Evolutionary conservation across 2,797 vertebrate species (phyloP), one percentile per base, ranked within the genome.

Genomic region (Decapterus maruadsi): DNA sequence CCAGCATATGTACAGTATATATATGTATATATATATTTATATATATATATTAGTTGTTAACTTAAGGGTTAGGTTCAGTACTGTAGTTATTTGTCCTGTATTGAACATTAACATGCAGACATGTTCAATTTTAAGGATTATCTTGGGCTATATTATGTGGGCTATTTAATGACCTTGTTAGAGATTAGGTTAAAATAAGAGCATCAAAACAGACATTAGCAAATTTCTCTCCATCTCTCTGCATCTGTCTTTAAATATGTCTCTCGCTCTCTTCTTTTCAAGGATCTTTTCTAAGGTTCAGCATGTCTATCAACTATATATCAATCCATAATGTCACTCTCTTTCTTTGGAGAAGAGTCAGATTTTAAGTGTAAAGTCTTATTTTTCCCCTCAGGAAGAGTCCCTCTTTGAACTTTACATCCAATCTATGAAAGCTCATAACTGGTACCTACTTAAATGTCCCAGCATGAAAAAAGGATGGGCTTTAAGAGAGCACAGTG

Each of bases 141-240:
- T 89, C 76, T 86, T 82, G 88, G 79, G 72, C 75, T 83, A 80
- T 75, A 71, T 88, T 84, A 86, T 80, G 76, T 84, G 78, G 83
- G 75, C 77, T 89, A 84, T 74, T 89, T 88, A 88, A 91, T 90
- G 88, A 91, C 89, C 90, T 85, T 90, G 79, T 89, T 89, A 85
- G 82, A 83, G 81, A 76, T 77, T 67, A 68, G 81, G 81, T 91
- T 88, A 86, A 85, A 85, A 84, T 83, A 71, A 86, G 65, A 86
- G 85, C 85, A 85, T 90, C 87, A 90, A 87, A 87, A 90, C 75
- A 90, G 77, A 90, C 86, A 82, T 88, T 78, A 89, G 73, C 72
- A 80, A 89, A 17, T 68, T 64, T 68, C 63, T 76, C 29, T 58
- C 45, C 77, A 78, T 82, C 86, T 68, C 51, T 6, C 40, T 20